A percentile compares a stretch with the other conserved stretches of the same genome.
Evolutionary conservation across 2,797 vertebrate genomes (phyloP).

Genomic region (Oreochromis mossambicus): DNA sequence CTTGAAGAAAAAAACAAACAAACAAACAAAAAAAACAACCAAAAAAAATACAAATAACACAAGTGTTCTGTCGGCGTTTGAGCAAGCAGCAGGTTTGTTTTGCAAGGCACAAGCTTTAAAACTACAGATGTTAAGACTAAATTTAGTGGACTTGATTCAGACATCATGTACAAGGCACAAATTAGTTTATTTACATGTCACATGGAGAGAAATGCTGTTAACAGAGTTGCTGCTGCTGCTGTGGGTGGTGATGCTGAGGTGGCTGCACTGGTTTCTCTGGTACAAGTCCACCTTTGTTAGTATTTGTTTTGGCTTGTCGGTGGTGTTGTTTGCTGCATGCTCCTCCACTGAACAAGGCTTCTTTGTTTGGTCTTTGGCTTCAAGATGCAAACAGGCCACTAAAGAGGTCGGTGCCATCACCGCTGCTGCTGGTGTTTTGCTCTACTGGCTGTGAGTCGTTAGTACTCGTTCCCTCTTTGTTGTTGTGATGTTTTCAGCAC

Average conservation of each 20-base stretch:
- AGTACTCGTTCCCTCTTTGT: slow-evolving; percentile 81
- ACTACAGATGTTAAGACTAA: slow-evolving; percentile 81
- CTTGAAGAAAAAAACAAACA: background rate
- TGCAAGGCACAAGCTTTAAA: slow-evolving; percentile 80
- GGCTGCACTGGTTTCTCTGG: slow-evolving; percentile 48
- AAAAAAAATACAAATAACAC: background rate
- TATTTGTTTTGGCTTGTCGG: slow-evolving; percentile 62
- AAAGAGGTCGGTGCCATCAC: slow-evolving; percentile 68
- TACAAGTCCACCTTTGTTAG: slow-evolving; percentile 83
- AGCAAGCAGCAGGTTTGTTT: slow-evolving; percentile 80
- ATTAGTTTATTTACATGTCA: slow-evolving; percentile 90
- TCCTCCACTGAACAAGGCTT: slow-evolving; percentile 70
- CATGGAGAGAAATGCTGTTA: slow-evolving; percentile 78
- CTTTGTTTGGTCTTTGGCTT: slow-evolving; percentile 67
- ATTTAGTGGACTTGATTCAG: slow-evolving; percentile 82
- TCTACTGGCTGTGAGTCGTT: slow-evolving; percentile 77
- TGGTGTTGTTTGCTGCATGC: slow-evolving; percentile 69
- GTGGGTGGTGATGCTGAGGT: background rate
- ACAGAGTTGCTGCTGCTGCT: slow-evolving; percentile 45
- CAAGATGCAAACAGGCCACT: slow-evolving; percentile 82
- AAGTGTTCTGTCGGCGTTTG: slow-evolving; percentile 74
- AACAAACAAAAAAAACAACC: accelerated
- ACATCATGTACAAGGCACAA: slow-evolving; percentile 86
- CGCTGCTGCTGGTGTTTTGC: slow-evolving; percentile 73
- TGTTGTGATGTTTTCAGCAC: slow-evolving; percentile 67